Evolutionary conservation across 2,888 invertebrate genomes (phyloP).

Genomic region (Tipula unca): DNA sequence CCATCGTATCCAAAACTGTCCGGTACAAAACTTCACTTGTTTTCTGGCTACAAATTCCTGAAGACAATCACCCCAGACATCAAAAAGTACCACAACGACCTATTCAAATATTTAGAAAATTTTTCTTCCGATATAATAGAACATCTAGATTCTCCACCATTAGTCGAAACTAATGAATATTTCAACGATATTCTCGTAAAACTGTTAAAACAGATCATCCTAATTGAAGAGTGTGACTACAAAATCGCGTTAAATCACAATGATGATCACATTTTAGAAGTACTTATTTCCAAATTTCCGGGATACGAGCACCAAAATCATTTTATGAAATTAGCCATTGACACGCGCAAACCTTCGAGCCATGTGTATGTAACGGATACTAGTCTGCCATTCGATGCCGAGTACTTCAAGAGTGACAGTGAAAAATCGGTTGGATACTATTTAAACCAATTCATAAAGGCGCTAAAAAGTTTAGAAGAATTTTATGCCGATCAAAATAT

Average conservation of each 20-base stretch:
- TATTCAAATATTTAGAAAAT: not conserved
- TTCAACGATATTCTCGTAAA: not conserved
- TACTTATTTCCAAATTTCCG: not conserved
- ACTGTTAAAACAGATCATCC: not conserved
- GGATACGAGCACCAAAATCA: conserved; percentile 30
- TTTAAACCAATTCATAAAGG: conserved; percentile 30
- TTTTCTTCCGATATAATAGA: not conserved
- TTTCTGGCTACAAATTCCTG: not conserved
- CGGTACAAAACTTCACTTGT: not conserved
- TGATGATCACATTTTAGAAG: not conserved
- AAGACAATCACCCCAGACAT: not conserved
- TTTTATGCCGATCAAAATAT: conserved; percentile 35
- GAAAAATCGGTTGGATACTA: conserved; percentile 27
- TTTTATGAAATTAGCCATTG: conserved; percentile 31
- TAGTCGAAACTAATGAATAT: not conserved
- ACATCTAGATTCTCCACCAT: not conserved
- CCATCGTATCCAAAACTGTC: not conserved
- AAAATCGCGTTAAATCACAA: not conserved
- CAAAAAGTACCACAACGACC: not conserved
- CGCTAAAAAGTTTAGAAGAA: conserved; percentile 33
- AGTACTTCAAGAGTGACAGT: conserved; percentile 21
- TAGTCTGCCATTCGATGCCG: conserved; percentile 32
- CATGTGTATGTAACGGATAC: conserved; percentile 28
- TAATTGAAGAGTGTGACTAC: not conserved
- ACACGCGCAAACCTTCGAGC: conserved; percentile 16